Evolutionary conservation across 1,140 invertebrate species (phyloP), one percentile per base, ranked within the genome.

Genomic region (Drosophila tristis): DNA sequence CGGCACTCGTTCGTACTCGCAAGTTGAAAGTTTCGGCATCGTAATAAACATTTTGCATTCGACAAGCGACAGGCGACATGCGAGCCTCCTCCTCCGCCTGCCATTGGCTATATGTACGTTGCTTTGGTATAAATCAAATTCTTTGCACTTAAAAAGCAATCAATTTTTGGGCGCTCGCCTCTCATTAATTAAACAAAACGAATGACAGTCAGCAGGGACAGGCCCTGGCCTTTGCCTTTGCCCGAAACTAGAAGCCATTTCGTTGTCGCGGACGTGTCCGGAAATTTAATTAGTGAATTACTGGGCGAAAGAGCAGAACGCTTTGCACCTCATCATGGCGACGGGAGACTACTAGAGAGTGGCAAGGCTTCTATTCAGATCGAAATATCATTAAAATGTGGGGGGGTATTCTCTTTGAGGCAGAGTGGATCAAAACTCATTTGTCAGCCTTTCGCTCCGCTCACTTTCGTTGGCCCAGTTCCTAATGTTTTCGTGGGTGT

Each of bases 271-370:
- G 50, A 84, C 84, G 84, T 87, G 84, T 58, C 56, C 50, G 58
- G 84, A 80, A 87, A 87, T 89, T 87, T 77, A 87, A 87, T 87
- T 89, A 87, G 64, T 65, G 72, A 66, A 64, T 77, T 82, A 77
- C 78, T 65, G 57, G 39, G 70, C 20, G 23, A 47, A 71, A 55
- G 39, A 48, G 42, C 35, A 29, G 55, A 49, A 53, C 42, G 56
- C 74, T 73, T 76, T 50, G 49, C 63, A 76, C 71, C 84, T 68
- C 79, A 49, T 74, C 62, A 47, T 31, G 42, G 25, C 43, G 72
- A 58, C 60, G 54, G 62, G 47, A 23, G 23, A 23, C 1, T 4
- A 16, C 20, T 20, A 3, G 23, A 31, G 31, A 31, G 31, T 31
- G 16, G 9, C 8, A 8, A 2, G 55, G n/a, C 49, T 72, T 68